These are phyloP conservation scores for Narcine bancroftii DNA, from an alignment of 2,113 vertebrate species.

Conservation along the genomic window DNA sequence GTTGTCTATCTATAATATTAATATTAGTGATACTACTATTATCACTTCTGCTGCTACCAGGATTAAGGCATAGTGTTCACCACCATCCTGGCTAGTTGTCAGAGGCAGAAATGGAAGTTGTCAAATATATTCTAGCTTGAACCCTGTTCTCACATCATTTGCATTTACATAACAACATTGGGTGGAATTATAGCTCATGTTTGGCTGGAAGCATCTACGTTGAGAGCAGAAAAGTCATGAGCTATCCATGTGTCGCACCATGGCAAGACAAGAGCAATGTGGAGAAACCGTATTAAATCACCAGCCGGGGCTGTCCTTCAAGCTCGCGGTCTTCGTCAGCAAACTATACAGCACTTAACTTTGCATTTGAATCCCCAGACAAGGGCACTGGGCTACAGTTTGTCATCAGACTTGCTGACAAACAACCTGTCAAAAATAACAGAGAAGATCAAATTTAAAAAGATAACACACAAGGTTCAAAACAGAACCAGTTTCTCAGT, in stretches of 20 bases:
- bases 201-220: background rate
- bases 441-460: background rate
- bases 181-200: background rate
- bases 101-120: background rate
- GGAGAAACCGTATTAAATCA: background rate
- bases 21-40: no score
- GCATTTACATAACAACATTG: background rate
- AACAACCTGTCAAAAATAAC: background rate
- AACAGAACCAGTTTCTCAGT: background rate
- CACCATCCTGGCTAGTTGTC: background rate
- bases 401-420: background rate
- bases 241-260: background rate
- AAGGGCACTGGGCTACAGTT: background rate
- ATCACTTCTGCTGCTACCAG: no score
- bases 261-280: background rate
- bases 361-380: background rate
- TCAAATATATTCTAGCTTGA: background rate
- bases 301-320: background rate
- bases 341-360: background rate
- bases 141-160: background rate
- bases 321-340: no score
- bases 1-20: no score
- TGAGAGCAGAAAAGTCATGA: background rate
- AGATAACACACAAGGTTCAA: background rate
- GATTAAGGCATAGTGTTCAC: background rate